These are phyloP conservation scores for Anagrus nilaparvatae DNA, from an alignment of 1,140 invertebrate genomes.

Conservation along the genomic window DNA sequence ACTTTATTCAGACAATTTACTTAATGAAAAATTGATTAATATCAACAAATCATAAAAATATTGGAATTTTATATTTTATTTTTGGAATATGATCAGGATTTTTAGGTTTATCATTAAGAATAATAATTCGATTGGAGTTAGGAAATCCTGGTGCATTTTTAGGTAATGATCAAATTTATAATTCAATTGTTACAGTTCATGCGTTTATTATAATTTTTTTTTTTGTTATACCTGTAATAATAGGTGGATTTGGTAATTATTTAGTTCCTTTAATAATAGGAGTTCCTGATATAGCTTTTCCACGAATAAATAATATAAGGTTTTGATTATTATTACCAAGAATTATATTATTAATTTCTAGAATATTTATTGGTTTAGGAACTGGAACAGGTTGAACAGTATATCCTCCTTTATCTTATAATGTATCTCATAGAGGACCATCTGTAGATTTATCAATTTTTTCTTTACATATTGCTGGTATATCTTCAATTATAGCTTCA, in stretches of 20 bases:
- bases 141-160: conserved; percentile 20
- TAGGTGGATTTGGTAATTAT: conserved; percentile 72
- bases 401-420: conserved; percentile 53
- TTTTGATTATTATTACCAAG: conserved; percentile 60
- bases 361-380: conserved; percentile 49
- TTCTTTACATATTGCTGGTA: conserved; percentile 53
- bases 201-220: conserved; percentile 73
- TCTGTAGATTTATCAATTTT: conserved; percentile 60
- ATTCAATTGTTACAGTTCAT: conserved; percentile 61
- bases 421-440: conserved; percentile 45
- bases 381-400: conserved; percentile 57
- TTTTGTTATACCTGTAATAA: conserved; percentile 67
- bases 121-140: conserved; percentile 21
- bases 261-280: conserved; percentile 62
- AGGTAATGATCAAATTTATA: conserved; percentile 60
- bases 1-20: not conserved
- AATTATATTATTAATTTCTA: conserved; percentile 47
- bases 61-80: conserved; percentile 64
- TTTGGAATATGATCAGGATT: conserved; percentile 57
- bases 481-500: conserved; percentile 56
- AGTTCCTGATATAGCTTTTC: conserved; percentile 63
- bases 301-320: conserved; percentile 69
- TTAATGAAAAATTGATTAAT: conserved; percentile 39
- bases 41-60: conserved; percentile 68
- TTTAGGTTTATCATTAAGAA: conserved; percentile 36